These are phyloP conservation scores for Bungarus multicinctus DNA, from an alignment of 2,113 vertebrate species.

Conservation along the genomic window DNA sequence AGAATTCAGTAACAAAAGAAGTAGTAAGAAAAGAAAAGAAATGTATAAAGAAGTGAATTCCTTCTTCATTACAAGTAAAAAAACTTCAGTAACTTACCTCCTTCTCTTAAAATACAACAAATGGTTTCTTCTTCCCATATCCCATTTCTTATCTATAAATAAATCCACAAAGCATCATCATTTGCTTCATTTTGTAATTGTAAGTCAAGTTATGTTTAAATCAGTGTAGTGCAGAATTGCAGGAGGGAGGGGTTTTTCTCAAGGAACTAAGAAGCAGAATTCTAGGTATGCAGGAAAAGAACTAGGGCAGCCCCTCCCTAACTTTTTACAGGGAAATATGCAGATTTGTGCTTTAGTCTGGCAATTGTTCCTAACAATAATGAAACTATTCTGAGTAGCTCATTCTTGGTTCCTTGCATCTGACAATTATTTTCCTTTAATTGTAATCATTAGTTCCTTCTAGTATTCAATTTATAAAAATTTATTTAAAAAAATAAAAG, in stretches of 20 bases:
- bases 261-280: not conserved
- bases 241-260: not conserved
- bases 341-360: not conserved
- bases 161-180: not conserved
- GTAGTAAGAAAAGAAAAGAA: not conserved
- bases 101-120: too few species aligned
- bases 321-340: not conserved
- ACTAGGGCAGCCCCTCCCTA: not conserved
- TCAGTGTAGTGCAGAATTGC: not conserved
- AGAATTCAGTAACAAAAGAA: not conserved
- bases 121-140: too few species aligned
- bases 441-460: not conserved
- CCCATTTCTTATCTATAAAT: too few species aligned
- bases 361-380: not conserved
- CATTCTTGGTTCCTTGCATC: not conserved
- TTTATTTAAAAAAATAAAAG: not conserved
- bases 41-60: not conserved
- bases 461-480: not conserved
- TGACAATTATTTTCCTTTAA: not conserved
- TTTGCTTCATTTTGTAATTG: not conserved
- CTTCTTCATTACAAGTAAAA: not conserved
- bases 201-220: not conserved
- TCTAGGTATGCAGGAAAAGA: not conserved
- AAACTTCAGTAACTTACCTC: too few species aligned
- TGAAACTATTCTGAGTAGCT: not conserved